phyloP scores from a whole-genome alignment of 2,113 vertebrate genomes.

The Aspiorhynchus laticeps region DNA sequence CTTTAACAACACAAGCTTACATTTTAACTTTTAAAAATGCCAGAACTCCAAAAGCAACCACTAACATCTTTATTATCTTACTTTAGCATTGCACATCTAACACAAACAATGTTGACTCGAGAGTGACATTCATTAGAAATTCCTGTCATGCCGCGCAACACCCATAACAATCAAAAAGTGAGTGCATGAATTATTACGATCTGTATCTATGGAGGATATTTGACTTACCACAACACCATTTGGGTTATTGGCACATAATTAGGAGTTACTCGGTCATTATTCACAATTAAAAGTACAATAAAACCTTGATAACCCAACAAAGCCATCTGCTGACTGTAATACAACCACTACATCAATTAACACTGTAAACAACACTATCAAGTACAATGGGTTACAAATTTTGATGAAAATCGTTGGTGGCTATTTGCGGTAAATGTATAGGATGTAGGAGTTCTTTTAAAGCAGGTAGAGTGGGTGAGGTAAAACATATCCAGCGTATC shows the following conservation, averaged over 20 bases:
- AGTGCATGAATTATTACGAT: neutral
- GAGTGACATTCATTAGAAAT: slow-evolving; percentile 2
- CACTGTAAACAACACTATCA: neutral
- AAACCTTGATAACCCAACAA: slow-evolving; percentile 25
- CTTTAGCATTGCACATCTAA: slow-evolving; percentile 2
- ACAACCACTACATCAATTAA: slow-evolving; percentile 33
- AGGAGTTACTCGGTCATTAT: slow-evolving; percentile 20
- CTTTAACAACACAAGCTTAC: slow-evolving; percentile 1
- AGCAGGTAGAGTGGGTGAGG: slow-evolving; percentile 28
- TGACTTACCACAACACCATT: slow-evolving; percentile 21
- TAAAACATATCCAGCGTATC: neutral
- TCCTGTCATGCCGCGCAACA: neutral
- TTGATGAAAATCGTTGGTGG: neutral
- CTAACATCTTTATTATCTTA: neutral
- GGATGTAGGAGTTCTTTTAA: slow-evolving; percentile 60
- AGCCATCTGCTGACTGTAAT: slow-evolving; percentile 39
- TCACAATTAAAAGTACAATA: slow-evolving; percentile 31
- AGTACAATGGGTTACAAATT: neutral
- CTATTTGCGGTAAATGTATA: neutral
- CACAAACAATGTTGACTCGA: neutral
- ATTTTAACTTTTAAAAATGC: neutral
- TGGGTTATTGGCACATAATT: slow-evolving; percentile 9
- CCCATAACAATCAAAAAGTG: slow-evolving; percentile 1
- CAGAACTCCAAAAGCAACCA: neutral
- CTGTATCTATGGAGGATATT: neutral